These are phyloP conservation scores for Manis crassicaudata DNA, from an alignment of 2,797 vertebrate species.

Conservation along the genomic window DNA sequence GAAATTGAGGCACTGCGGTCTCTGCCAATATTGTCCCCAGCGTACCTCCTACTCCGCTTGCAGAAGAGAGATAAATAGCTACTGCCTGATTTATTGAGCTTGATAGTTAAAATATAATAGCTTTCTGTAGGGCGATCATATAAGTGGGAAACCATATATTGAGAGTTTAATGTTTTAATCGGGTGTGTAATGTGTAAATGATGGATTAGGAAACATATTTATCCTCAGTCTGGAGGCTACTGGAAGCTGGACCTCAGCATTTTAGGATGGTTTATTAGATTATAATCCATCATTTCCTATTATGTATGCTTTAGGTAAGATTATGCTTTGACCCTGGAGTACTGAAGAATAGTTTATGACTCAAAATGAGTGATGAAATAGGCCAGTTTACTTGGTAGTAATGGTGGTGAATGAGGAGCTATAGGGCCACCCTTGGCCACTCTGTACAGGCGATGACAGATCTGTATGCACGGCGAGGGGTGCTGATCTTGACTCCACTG, in stretches of 20 bases:
- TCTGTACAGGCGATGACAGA: neutral
- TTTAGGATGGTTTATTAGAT: conserved; percentile 72
- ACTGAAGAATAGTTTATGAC: conserved; percentile 69
- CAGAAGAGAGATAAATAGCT: conserved; percentile 72
- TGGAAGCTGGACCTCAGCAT: conserved; percentile 77
- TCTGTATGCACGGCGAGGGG: neutral
- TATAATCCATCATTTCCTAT: conserved; percentile 72
- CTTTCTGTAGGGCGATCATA: conserved; percentile 75
- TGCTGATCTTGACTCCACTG: neutral
- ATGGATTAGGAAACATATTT: conserved; percentile 81
- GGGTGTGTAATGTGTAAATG: conserved; percentile 79
- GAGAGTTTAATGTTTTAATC: conserved; percentile 82
- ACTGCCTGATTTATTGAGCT: conserved; percentile 74
- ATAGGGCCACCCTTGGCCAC: neutral
- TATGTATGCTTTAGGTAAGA: conserved; percentile 67
- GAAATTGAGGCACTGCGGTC: conserved; percentile 6
- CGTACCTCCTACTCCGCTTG: neutral
- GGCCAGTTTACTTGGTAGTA: conserved; percentile 59
- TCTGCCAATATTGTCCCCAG: neutral
- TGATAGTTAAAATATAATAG: conserved; percentile 81
- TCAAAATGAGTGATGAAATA: conserved; percentile 65
- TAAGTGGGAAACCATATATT: conserved; percentile 74
- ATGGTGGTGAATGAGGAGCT: neutral
- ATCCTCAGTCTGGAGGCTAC: conserved; percentile 76
- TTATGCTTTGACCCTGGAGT: conserved; percentile 70